Percentiles rank a stretch among this genome's conserved stretches.
phyloP scores from a whole-genome alignment of 2,888 invertebrate genomes.

The Cephus nigrinus region DNA sequence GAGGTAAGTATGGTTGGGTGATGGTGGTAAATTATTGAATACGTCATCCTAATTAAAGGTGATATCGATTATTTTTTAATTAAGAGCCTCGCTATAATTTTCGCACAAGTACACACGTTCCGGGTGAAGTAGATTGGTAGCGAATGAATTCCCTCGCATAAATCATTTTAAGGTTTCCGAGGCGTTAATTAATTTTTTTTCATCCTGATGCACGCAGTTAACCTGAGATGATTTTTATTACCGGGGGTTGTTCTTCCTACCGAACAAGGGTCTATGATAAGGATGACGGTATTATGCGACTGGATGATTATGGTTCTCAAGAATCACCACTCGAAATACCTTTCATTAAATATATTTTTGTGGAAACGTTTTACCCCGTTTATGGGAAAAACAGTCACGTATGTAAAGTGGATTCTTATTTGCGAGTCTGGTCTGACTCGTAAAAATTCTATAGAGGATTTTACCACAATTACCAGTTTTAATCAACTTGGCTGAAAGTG shows the following conservation, averaged over 20 bases:
- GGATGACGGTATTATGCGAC: constrained; percentile 18
- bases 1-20: neutral
- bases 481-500: neutral
- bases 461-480: neutral
- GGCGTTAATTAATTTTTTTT: constrained; percentile 34
- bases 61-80: constrained; percentile 30
- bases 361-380: neutral
- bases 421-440: neutral
- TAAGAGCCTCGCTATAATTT: constrained; percentile 28
- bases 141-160: constrained; percentile 2
- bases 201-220: constrained; percentile 1
- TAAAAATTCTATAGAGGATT: neutral
- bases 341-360: neutral
- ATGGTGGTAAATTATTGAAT: neutral
- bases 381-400: neutral
- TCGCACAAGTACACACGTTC: neutral
- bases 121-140: neutral
- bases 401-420: neutral
- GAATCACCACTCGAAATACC: neutral
- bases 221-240: neutral
- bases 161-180: neutral
- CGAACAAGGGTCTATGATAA: neutral
- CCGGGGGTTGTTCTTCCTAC: neutral
- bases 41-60: constrained; percentile 21
- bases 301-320: neutral